Evolutionary conservation across 2,888 invertebrate genomes (phyloP), one percentile per base, ranked within the genome.

Genomic region (Caradrina kadenii): DNA sequence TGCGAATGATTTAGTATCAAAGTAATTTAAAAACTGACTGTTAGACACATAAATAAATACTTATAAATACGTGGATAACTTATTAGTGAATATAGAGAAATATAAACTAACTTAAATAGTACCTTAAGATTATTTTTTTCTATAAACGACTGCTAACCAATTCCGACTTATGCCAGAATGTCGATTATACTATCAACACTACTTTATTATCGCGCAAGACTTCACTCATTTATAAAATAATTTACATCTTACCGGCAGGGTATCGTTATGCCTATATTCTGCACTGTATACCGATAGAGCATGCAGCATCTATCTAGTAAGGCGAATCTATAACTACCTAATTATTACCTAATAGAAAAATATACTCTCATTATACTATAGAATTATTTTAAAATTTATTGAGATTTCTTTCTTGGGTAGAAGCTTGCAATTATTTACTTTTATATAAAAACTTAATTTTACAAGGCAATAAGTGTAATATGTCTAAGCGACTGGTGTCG

Each of bases 341-440:
- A 21, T 11, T 17, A 22, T n/a, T n/a, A 42, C 26, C 5, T 17
- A 45, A 17, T 31, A 70, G 2, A 55, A 55, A 69, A 70, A 55
- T 55, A 70, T 53, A 54, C 52, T 52, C 15, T 13, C 4, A 1
- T n/a, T 70, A 54, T 6, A n/a, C n/a, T n/a, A n/a, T 13, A 39
- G 13, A 13, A 39, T 39, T 39, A 39, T 39, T 13, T 39, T 39
- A 10, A 39, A 39, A 13, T 39, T 39, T 39, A 13, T 1, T 39
- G 2, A 13, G 10, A 39, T 13, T 11, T 39, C 39, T 39, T 13
- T 13, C 39, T 39, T 39, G 11, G 2, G 39, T 13, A 39, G 13
- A 39, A 13, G 39, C 11, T 39, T 17, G 45, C 45, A 45, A n/a
- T n/a, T 45, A 45, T 17, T 17, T 45, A 17, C 45, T 17, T 17